Conservation (phyloP, 2,888 invertebrate genomes). For the Tineola bisselliella region DNA sequence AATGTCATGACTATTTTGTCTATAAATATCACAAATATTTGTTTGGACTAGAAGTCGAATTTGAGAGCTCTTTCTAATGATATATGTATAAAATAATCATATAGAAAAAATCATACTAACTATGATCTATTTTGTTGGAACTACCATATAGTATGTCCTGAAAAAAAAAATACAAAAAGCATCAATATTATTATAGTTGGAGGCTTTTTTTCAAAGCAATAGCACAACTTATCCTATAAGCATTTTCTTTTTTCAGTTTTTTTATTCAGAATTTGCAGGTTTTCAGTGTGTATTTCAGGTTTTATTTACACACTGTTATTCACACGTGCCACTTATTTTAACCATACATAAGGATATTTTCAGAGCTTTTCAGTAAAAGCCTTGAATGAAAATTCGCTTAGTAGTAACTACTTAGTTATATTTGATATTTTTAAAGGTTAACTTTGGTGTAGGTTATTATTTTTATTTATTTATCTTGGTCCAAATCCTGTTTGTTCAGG, state of each 20-base stretch:
- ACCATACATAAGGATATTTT: constrained; percentile 2
- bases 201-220: not conserved
- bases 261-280: constrained; percentile 5
- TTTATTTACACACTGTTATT: constrained; percentile 12
- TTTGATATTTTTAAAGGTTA: not conserved
- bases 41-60: too few relatives aligned
- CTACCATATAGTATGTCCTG: not conserved
- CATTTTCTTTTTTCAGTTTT: not conserved
- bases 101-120: too few relatives aligned
- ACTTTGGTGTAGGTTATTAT: too few relatives aligned
- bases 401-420: too few relatives aligned
- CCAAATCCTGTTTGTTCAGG: too few relatives aligned
- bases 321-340: constrained; percentile 9
- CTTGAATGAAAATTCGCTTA: not conserved
- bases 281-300: constrained; percentile 7
- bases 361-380: not conserved
- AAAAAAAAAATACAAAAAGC: not conserved
- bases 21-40: too few relatives aligned
- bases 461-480: too few relatives aligned
- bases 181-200: not conserved
- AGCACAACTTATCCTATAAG: constrained; percentile 12
- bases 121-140: too few relatives aligned
- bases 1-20: too few relatives aligned
- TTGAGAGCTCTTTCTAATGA: too few relatives aligned
- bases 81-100: too few relatives aligned